These are phyloP conservation scores for Botrylloides violaceus DNA, from an alignment of 23 tunicate genomes.

Conservation along the genomic window DNA sequence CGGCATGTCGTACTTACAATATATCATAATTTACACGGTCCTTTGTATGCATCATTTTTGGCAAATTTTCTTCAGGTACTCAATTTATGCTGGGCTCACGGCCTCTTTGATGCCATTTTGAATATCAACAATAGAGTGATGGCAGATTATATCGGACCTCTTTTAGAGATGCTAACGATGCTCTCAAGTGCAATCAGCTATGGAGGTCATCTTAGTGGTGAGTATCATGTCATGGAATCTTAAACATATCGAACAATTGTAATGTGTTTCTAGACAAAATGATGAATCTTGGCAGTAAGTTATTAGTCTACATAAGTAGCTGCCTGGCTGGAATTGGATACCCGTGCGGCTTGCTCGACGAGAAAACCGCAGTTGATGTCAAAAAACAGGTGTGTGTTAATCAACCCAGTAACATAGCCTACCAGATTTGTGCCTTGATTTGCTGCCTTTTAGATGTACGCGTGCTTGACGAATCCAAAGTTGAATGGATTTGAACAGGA, in stretches of 20 bases:
- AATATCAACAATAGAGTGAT: constrained; percentile 81
- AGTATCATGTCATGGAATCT: neutral
- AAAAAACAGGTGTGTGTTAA: constrained; percentile 67
- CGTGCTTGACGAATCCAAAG: constrained; percentile 32
- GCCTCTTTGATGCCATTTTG: constrained; percentile 83
- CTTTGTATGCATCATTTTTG: neutral
- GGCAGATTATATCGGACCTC: constrained; percentile 71
- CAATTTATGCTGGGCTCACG: constrained; percentile 83
- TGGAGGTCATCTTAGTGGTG: constrained; percentile 56
- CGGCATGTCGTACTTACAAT: no score
- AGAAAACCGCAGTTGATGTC: constrained; percentile 29
- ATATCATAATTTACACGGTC: no score
- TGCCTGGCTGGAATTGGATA: constrained; percentile 80
- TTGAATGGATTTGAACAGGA: constrained; percentile 28
- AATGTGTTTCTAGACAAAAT: constrained; percentile 52
- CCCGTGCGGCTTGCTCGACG: constrained; percentile 66
- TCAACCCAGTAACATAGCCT: neutral
- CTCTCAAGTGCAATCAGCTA: constrained; percentile 42
- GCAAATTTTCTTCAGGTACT: constrained; percentile 43
- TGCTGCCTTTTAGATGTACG: constrained; percentile 53
- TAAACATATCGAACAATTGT: neutral
- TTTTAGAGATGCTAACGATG: constrained; percentile 49
- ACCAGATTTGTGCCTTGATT: neutral
- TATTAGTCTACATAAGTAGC: constrained; percentile 75
- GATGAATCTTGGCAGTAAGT: constrained; percentile 76